These are phyloP conservation scores for Synanthedon andrenaeformis DNA, from an alignment of 2,888 invertebrate genomes.

Conservation along the genomic window DNA sequence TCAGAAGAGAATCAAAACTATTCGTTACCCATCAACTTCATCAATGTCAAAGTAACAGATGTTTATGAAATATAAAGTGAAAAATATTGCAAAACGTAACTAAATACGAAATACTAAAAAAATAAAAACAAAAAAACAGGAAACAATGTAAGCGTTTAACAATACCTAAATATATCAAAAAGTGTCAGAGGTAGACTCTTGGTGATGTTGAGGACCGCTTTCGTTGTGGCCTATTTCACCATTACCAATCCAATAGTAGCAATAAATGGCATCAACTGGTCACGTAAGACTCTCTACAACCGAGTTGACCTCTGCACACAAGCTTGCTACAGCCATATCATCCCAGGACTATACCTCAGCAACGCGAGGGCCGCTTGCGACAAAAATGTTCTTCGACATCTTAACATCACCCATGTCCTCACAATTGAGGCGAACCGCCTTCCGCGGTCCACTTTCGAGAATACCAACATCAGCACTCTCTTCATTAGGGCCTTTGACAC, in stretches of 20 bases:
- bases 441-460: conserved; percentile 43
- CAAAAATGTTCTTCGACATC: conserved; percentile 34
- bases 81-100: neutral
- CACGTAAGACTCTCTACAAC: conserved; percentile 39
- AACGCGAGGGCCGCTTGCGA: conserved; percentile 56
- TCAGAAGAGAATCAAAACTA: conserved; percentile 19
- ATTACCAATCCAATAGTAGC: conserved; percentile 46
- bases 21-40: conserved; percentile 14
- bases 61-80: neutral
- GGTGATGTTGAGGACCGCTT: conserved; percentile 50
- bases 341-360: conserved; percentile 52
- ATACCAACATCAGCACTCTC: conserved; percentile 47
- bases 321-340: conserved; percentile 47
- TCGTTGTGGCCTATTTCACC: conserved; percentile 45
- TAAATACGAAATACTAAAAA: conserved; percentile 6
- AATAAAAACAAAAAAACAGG: conserved; percentile 14
- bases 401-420: conserved; percentile 61
- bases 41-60: neutral
- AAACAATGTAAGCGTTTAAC: conserved; percentile 12
- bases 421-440: conserved; percentile 53
- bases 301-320: conserved; percentile 58
- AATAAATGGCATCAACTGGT: conserved; percentile 47
- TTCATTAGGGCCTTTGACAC: conserved; percentile 62
- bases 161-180: conserved; percentile 22
- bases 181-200: conserved; percentile 26